Base-by-base conservation (phyloP, 2,797 vertebrate species). In the Vireo griseus region DNA sequence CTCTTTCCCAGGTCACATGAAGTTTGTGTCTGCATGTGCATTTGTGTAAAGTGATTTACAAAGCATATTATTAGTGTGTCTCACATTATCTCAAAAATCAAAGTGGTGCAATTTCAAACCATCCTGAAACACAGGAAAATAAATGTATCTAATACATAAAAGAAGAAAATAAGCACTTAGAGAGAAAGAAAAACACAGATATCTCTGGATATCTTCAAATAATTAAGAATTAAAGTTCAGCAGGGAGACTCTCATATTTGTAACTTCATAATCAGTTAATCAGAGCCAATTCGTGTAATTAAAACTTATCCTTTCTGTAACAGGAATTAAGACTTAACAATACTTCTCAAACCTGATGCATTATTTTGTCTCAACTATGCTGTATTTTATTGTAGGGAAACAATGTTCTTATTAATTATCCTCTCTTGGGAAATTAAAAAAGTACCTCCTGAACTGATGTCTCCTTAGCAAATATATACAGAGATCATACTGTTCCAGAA, bases 61-160 rank as follows among this genome's bases (percentile, higher is more conserved):
- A 91, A 78, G 4, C 6, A 84, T 52, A 25, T 25, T 58, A 4
- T 29, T 55, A 22, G 11, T 8, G 9, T 22, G 5, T 55, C 42
- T 47, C 8, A 25, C 19, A 74, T 50, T 68, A 26, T 51, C 22
- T 59, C 19, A 58, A 85, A 91, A 89, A 40, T 40, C 40, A 40
- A 69, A 26, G 12, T 47, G 31, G 0, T 44, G 16, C 0, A 13
- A 37, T 1, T 0, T 26, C 12, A 84, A 85, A 31, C 1, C 15
- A 65, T 77, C 75, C 11, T 4, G 24, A 79, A 92, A 75, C 14
- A 58, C 8, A 58, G 10, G 5, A 26, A 76, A 91, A 73, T 10
- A 82, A 63, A 29, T 33, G 1, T 35, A 26, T 66, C 3, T 20
- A n/a, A 59, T 10, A 15, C 1, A 26, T n/a, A 9, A 51, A 78